Evolutionary conservation across 2,888 invertebrate species (phyloP).

Genomic region (Cistogaster globosa): DNA sequence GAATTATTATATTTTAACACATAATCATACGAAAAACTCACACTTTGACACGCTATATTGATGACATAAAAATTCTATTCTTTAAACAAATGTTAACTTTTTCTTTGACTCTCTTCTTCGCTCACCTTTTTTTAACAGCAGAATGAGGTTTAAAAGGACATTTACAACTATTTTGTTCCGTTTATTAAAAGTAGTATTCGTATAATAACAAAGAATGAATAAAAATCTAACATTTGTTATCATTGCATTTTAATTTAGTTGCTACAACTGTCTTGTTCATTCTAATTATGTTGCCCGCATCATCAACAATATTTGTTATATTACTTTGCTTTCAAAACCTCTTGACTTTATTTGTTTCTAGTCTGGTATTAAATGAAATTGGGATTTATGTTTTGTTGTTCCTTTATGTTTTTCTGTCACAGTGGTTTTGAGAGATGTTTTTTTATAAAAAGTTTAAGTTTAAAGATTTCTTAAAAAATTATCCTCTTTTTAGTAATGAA

Average conservation of each 20-base stretch:
- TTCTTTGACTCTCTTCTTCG: background rate
- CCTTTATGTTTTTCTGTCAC: background rate
- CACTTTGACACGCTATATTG: slow-evolving; percentile 71
- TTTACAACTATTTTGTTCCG: slow-evolving; percentile 55
- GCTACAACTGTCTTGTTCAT: slow-evolving; percentile 43
- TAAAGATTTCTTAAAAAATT: too few species aligned
- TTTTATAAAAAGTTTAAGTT: too few species aligned
- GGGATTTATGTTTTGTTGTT: background rate
- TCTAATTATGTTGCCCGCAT: slow-evolving; percentile 61
- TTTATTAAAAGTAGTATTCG: slow-evolving; percentile 25
- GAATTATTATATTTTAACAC: slow-evolving; percentile 67
- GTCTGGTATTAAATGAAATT: slow-evolving; percentile 49
- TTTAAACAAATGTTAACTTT: slow-evolving; percentile 47
- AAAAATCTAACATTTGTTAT: slow-evolving; percentile 66
- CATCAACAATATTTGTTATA: slow-evolving; percentile 37
- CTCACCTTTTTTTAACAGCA: slow-evolving; percentile 14
- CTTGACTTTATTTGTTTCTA: slow-evolving; percentile 77
- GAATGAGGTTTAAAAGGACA: slow-evolving; percentile 38
- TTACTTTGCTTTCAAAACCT: slow-evolving; percentile 78
- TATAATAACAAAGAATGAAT: slow-evolving; percentile 4
- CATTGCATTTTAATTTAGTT: slow-evolving; percentile 43
- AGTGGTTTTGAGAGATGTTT: background rate
- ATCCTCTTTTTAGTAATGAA: too few species aligned
- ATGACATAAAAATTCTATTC: slow-evolving; percentile 76
- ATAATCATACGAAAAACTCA: background rate